Evolutionary conservation across 2,113 vertebrate genomes (phyloP).

Genomic region (Leptobrachium ailaonicum): DNA sequence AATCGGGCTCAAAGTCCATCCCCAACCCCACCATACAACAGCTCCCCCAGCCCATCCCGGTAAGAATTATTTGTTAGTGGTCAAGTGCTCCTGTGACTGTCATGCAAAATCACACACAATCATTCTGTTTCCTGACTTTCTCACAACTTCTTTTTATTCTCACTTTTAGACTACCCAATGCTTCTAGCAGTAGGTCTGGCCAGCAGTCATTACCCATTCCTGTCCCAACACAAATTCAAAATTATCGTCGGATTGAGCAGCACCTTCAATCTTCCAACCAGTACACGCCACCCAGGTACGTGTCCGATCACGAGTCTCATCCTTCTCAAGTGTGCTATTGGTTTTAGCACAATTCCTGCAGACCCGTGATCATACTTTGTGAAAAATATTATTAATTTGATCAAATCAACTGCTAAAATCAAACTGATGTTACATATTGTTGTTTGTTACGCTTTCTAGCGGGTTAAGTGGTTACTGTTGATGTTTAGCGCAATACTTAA

Average conservation of each 20-base stretch:
- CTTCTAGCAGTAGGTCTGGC: slow-evolving; percentile 68
- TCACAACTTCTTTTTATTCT: neutral
- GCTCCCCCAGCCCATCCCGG: slow-evolving; percentile 76
- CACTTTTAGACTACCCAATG: slow-evolving; percentile 65
- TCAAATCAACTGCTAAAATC: no score
- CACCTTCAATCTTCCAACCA: slow-evolving; percentile 81
- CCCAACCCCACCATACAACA: slow-evolving; percentile 70
- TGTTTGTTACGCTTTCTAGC: no score
- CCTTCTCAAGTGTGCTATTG: no score
- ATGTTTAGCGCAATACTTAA: no score
- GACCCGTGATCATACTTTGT: no score
- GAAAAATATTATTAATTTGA: no score
- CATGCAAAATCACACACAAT: no score
- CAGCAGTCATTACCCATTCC: slow-evolving; percentile 86
- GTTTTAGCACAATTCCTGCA: no score
- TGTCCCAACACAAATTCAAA: slow-evolving; percentile 89
- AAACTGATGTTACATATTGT: no score
- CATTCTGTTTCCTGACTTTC: no score
- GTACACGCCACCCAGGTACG: slow-evolving; percentile 69
- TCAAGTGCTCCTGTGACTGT: no score
- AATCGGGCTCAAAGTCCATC: slow-evolving; percentile 74
- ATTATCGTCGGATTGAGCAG: slow-evolving; percentile 90
- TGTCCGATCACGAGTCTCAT: neutral
- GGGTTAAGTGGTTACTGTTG: no score
- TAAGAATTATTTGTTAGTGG: slow-evolving; percentile 57